Base-by-base conservation (phyloP, 2,888 invertebrate species). In the Aleiodes leptofemur region DNA sequence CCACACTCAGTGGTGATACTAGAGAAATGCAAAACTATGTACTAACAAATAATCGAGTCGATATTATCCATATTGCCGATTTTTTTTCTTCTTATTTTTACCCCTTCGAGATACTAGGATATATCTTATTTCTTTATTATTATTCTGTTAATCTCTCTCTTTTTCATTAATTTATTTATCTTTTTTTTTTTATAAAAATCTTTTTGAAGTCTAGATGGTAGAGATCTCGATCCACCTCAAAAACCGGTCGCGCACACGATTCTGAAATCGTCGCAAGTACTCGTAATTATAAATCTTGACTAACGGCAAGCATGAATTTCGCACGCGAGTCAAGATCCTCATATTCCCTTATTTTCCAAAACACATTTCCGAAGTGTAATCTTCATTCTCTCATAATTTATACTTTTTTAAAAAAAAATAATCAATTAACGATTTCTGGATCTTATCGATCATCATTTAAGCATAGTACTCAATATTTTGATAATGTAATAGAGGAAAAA, bases 241-340 rank as follows among this genome's bases (percentile, higher is more conserved):
- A 34, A 81, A 81, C 81, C 81, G 81, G 81, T 81, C 81, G 81
- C 55, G 80, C 79, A 81, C 79, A 75, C 75, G 66, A 76, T 72
- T 68, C 59, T 76, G 72, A 72, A 76, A 76, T 76, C 76, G 76
- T 76, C 76, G 75, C 71, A 72, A 76, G 29, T 51, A 76, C 80
- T 74, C 78, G 79, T 76, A 79, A 80, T 80, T 81, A 86, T 87
- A 86, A 86, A 86, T 86, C 85, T 82, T 79, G 83, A 80, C 82
- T 83, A 83, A 82, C 83, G 83, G 82, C 82, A 81, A 80, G 80
- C 77, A 68, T 57, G 76, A 78, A 73, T 79, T 76, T 76, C 73
- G 78, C 75, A 76, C 75, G 75, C 75, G 66, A 70, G 69, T 78
- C 73, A 29, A n/a, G 31, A 31, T 31, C 6, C 56, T 55, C 66